Base-by-base conservation (phyloP, 2,113 vertebrate genomes). In the Misgurnus mizolepis region DNA sequence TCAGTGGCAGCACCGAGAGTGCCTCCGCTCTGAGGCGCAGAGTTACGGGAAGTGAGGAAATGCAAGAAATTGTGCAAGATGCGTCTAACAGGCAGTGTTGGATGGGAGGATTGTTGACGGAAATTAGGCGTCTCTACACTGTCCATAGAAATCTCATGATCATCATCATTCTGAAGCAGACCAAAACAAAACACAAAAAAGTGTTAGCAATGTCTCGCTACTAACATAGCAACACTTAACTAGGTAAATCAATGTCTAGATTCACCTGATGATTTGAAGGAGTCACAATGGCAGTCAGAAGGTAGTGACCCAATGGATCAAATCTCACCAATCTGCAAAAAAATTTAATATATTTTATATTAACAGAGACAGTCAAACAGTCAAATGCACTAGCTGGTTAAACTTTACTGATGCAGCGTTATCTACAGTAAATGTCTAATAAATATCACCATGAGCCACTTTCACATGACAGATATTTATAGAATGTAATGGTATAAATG, bases 31-130 rank as follows among this genome's bases (percentile, higher is more conserved):
- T 96, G 95, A 80, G 93, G 92, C 50, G 92, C 91, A 76, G 94
- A 92, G 62, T 94, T 94, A 45, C 97, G 96, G 8, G 96, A 98
- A 50, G 96, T 97, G 89, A 98, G 90, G 93, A 99, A 98, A 89
- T 99, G 97, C 85, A 99, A 94, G 91, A 98, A 99, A 92, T 99
- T 99, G 92, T 98, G 97, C 69, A 98, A 95, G 75, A 99, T 96
- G 79, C 96, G 95, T 41, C 96, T 95, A 76, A 98, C 96, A 0
- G 97, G 97, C 80, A 97, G 97, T 39, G 97, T 95, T 0, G 96
- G 96, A 85, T 97, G 91, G 81, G 98, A 95, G 49, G 96, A 95
- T 0, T 96, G 96, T 87, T 98, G 97, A 1, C 96, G 95, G 85
- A 96, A 98, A 85, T 97, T 96, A 5, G 96, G 93, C 91, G 97